Evolutionary conservation across 2,113 vertebrate genomes (phyloP).

Genomic region (Cariama cristata): DNA sequence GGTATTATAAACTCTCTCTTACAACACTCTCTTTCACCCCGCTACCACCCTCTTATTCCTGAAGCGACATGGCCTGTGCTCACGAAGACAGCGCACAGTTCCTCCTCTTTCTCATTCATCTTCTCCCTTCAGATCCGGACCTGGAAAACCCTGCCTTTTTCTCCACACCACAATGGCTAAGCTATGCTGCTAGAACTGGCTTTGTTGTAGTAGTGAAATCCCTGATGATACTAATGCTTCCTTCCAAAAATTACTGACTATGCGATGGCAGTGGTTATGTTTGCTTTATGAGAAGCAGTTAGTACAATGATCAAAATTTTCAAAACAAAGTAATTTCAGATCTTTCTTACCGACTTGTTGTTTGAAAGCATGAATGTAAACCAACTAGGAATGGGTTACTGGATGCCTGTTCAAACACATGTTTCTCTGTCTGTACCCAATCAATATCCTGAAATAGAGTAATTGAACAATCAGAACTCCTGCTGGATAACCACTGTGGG

Average conservation of each 20-base stretch:
- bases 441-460: constrained; percentile 92
- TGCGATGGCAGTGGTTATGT: not conserved
- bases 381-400: constrained; percentile 97
- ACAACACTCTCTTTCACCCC: not conserved
- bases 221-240: not conserved
- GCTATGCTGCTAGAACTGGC: not conserved
- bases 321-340: not conserved
- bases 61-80: not conserved
- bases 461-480: constrained; percentile 45
- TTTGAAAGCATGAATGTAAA: constrained; percentile 98
- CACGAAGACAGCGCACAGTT: not conserved
- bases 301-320: not conserved
- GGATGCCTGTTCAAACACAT: constrained; percentile 98
- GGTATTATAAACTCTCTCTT: not conserved
- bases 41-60: not conserved
- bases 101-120: not conserved
- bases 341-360: constrained; percentile 93
- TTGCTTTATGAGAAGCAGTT: not conserved
- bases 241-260: not conserved
- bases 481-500: not conserved
- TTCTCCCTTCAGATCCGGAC: not conserved
- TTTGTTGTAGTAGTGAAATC: not conserved
- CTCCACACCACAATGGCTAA: not conserved
- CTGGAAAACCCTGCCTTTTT: not conserved
- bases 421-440: constrained; percentile 99